A percentile compares a stretch with the other conserved stretches of the same genome.
Evolutionary conservation across 2,888 invertebrate genomes (phyloP).

Genomic region (Lasioglossum vierecki): DNA sequence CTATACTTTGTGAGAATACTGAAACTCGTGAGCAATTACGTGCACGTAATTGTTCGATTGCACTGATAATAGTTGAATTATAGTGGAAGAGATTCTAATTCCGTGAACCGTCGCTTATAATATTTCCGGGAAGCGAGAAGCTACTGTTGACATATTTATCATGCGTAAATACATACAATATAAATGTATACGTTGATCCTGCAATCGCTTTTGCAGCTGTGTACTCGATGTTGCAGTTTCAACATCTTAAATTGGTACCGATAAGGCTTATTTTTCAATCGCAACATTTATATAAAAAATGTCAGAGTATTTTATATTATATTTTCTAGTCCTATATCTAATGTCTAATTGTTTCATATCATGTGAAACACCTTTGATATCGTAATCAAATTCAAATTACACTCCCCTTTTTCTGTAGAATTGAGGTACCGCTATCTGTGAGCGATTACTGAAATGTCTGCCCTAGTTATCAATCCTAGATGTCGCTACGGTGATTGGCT

Average conservation of each 20-base stretch:
- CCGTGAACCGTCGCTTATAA: background rate
- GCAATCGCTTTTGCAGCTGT: background rate
- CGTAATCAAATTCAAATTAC: too few species aligned
- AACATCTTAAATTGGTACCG: background rate
- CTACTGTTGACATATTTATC: background rate
- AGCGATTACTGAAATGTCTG: too few species aligned
- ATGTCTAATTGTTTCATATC: background rate
- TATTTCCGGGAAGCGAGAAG: background rate
- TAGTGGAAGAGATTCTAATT: background rate
- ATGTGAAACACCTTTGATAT: background rate
- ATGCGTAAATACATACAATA: too few species aligned
- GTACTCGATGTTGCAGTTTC: background rate
- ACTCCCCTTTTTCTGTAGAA: too few species aligned
- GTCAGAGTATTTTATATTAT: background rate
- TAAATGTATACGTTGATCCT: too few species aligned
- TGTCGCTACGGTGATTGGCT: background rate
- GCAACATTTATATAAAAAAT: background rate
- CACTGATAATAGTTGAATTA: background rate
- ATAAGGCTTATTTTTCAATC: background rate
- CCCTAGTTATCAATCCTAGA: background rate
- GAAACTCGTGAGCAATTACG: background rate
- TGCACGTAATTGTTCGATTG: background rate
- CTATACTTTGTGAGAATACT: background rate
- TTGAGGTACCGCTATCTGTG: too few species aligned
- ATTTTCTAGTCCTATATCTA: background rate